Evolutionary conservation across 2,797 vertebrate species (phyloP).

Genomic region (Pipistrellus kuhlii): DNA sequence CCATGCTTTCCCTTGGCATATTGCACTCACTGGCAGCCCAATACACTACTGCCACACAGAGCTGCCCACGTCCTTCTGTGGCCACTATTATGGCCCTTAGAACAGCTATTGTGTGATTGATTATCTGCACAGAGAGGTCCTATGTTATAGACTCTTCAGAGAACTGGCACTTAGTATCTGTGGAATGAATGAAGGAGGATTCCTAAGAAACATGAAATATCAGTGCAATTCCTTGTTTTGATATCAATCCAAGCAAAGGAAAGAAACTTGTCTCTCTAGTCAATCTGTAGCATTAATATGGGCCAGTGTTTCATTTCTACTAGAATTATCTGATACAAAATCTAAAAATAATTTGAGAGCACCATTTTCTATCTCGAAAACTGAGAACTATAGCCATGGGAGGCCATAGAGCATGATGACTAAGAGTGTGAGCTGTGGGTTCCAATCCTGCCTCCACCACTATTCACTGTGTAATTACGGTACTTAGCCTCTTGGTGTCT

Average conservation of each 20-base stretch:
- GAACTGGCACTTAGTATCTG: background rate
- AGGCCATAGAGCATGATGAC: too few species aligned
- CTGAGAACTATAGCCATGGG: background rate
- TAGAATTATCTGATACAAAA: background rate
- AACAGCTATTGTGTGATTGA: background rate
- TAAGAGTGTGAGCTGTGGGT: background rate
- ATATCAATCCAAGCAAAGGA: background rate
- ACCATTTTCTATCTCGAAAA: conserved; percentile 32
- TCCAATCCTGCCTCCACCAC: background rate
- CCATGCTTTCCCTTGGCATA: background rate
- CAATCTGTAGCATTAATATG: background rate
- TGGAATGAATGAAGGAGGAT: conserved; percentile 3
- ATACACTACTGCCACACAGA: background rate
- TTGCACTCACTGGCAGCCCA: background rate
- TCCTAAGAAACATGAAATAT: background rate
- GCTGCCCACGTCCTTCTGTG: background rate
- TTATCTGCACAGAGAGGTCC: background rate
- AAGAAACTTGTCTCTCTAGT: background rate
- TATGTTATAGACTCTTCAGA: background rate
- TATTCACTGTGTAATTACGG: background rate
- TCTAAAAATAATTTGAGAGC: background rate
- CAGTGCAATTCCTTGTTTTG: background rate
- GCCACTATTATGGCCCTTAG: background rate
- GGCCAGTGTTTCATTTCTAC: background rate
- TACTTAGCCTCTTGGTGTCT: background rate